phyloP scores from a whole-genome alignment of 2,113 vertebrate species.

The Boleophthalmus pectinirostris region DNA sequence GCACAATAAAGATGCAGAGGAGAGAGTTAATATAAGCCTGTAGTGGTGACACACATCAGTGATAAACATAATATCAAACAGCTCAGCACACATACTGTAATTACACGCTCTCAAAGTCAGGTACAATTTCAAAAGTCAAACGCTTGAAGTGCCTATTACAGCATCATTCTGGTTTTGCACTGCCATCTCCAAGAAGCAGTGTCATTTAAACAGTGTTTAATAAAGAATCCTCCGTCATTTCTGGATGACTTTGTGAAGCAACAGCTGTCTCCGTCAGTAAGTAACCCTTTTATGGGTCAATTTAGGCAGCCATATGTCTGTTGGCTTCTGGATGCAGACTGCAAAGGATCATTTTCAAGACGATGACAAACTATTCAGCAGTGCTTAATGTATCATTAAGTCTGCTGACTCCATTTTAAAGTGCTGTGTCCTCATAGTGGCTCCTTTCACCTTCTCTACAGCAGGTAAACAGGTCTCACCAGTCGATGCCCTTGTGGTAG shows the following conservation, averaged over 20 bases:
- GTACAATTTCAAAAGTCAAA: conserved; percentile 37
- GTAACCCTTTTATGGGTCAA: conserved; percentile 67
- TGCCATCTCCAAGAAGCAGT: conserved; percentile 22
- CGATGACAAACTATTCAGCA: conserved; percentile 25
- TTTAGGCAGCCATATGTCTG: conserved; percentile 60
- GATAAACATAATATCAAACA: conserved; percentile 5
- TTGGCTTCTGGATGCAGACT: conserved; percentile 39
- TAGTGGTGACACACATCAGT: conserved; percentile 2
- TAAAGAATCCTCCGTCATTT: conserved; percentile 43
- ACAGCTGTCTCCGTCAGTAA: conserved; percentile 64
- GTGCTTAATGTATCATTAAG: conserved; percentile 41
- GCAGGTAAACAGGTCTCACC: conserved; percentile 78
- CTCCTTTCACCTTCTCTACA: conserved; percentile 27
- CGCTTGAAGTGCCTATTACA: conserved; percentile 21
- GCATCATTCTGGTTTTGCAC: neutral
- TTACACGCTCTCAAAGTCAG: conserved; percentile 49
- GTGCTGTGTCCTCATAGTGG: conserved; percentile 15
- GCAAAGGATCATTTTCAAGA: conserved; percentile 55
- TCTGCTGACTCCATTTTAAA: conserved; percentile 22
- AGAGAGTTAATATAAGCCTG: conserved; percentile 2
- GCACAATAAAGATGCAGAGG: conserved; percentile 31
- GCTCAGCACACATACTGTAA: neutral
- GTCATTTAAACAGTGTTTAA: conserved; percentile 31
- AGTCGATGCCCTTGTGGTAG: conserved; percentile 99
- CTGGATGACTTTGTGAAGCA: conserved; percentile 45